phyloP scores from a whole-genome alignment of 1,140 invertebrate species.

The Drosophila azteca region DNA sequence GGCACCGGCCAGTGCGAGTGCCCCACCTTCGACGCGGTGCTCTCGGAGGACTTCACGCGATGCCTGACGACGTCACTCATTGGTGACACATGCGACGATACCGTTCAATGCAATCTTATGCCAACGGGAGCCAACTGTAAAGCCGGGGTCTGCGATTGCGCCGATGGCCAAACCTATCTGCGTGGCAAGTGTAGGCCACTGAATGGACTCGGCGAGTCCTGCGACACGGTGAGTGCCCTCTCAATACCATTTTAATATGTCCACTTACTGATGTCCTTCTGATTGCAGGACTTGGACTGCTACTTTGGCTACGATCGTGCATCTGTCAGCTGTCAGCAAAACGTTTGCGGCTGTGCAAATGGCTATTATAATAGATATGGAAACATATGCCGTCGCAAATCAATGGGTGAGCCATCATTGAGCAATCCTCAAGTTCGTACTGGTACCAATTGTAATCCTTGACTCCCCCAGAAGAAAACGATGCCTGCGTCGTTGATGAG shows the following conservation, averaged over 20 bases:
- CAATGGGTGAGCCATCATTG: conserved; percentile 66
- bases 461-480: conserved; percentile 61
- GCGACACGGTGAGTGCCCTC: conserved; percentile 56
- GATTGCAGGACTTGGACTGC: conserved; percentile 76
- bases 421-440: too few relatives aligned
- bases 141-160: conserved; percentile 83
- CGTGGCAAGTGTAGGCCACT: conserved; percentile 77
- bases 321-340: conserved; percentile 76
- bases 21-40: conserved; percentile 62
- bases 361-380: conserved; percentile 83
- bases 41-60: conserved; percentile 67
- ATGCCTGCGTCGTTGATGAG: conserved; percentile 80
- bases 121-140: conserved; percentile 83
- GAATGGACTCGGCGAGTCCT: conserved; percentile 70
- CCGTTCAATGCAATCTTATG: conserved; percentile 83
- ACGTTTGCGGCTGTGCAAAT: conserved; percentile 79
- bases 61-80: conserved; percentile 77
- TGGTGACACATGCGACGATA: conserved; percentile 80
- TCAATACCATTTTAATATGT: too few relatives aligned
- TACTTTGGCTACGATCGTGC: conserved; percentile 82
- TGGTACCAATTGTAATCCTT: too few relatives aligned
- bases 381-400: conserved; percentile 83
- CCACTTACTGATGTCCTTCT: too few relatives aligned
- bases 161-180: conserved; percentile 80
- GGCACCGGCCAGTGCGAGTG: conserved; percentile 63